A percentile compares a stretch with the other conserved stretches of the same genome.
These are phyloP conservation scores for Phycodurus eques DNA, from an alignment of 2,113 vertebrate genomes.

Conservation along the genomic window DNA sequence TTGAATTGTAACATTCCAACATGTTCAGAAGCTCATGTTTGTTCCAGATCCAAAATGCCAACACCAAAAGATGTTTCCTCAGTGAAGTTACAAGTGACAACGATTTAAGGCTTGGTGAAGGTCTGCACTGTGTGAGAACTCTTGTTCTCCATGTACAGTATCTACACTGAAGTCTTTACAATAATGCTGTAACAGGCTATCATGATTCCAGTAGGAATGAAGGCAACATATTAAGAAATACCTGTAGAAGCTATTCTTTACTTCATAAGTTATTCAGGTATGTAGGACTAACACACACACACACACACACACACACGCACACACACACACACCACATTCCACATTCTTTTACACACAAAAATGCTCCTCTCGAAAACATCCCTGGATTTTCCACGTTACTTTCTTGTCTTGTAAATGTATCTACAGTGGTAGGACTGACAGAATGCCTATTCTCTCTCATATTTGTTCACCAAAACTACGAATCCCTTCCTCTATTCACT, in stretches of 20 bases:
- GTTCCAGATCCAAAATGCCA: too few relatives aligned
- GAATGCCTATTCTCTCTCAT: slow-evolving; percentile 32
- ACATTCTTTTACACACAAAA: slow-evolving; percentile 14
- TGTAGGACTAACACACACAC: slow-evolving; percentile 6
- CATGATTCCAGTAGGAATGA: not conserved
- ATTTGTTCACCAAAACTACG: slow-evolving; percentile 24
- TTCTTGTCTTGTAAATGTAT: slow-evolving; percentile 41
- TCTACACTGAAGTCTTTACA: not conserved
- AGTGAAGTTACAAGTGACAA: too few relatives aligned
- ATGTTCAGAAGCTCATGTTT: too few relatives aligned
- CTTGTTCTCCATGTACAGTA: not conserved
- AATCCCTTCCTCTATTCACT: slow-evolving; percentile 38
- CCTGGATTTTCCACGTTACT: slow-evolving; percentile 19
- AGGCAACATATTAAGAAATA: not conserved
- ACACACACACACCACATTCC: not conserved
- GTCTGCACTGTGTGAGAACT: not conserved
- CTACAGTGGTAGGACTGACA: slow-evolving; percentile 36
- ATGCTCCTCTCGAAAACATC: slow-evolving; percentile 9
- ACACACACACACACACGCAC: not conserved
- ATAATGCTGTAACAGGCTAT: not conserved
- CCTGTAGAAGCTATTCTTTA: not conserved
- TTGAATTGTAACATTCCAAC: too few relatives aligned
- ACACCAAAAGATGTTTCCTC: too few relatives aligned
- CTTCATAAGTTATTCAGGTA: not conserved
- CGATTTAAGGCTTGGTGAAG: not conserved